These are phyloP conservation scores for Chelonoidis abingdonii DNA, from an alignment of 2,113 vertebrate species.

Conservation along the genomic window DNA sequence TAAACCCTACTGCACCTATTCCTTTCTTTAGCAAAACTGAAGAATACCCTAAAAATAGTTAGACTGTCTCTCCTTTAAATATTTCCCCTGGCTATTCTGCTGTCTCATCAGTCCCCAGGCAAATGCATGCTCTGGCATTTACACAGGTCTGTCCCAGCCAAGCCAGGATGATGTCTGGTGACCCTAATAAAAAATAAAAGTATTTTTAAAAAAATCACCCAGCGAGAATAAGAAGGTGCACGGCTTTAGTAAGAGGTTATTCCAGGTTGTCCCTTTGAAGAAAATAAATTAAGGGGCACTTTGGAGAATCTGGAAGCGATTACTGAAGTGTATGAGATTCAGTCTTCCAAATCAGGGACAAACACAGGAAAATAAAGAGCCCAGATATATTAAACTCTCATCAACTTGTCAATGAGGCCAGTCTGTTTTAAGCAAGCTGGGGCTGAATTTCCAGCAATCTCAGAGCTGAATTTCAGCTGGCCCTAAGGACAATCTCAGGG, in stretches of 20 bases:
- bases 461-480: conserved; percentile 14
- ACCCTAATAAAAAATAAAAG: background rate
- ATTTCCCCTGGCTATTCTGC: background rate
- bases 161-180: background rate
- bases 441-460: conserved; percentile 1
- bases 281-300: background rate
- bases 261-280: background rate
- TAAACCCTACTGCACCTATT: background rate
- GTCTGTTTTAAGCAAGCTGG: background rate
- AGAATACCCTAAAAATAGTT: background rate
- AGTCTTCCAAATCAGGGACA: conserved; percentile 26
- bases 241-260: background rate
- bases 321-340: conserved; percentile 19
- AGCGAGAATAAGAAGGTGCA: background rate
- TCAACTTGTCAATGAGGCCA: background rate
- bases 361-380: conserved; percentile 23
- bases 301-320: conserved; percentile 43
- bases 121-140: background rate
- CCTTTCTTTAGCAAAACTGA: background rate
- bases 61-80: background rate
- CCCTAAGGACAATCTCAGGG: background rate
- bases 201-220: rapidly evolving
- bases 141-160: background rate
- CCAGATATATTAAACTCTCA: conserved; percentile 15
- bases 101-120: background rate